Evolutionary conservation across 2,797 vertebrate species (phyloP), one percentile per base, ranked within the genome.

Genomic region (Enteromius radiatus): DNA sequence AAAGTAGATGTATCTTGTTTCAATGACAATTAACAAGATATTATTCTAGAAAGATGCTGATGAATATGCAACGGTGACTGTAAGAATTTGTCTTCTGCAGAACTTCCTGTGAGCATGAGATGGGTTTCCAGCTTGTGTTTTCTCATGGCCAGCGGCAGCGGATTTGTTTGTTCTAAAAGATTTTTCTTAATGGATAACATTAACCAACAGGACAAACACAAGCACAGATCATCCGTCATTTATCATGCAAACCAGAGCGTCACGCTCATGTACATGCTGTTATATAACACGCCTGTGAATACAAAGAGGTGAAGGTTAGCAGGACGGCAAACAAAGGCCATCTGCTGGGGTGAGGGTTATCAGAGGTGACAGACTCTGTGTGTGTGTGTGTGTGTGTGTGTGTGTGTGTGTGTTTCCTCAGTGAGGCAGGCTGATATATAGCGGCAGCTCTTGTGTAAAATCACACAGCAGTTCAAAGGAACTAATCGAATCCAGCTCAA

Each of bases 381-480:
- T 77, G 52, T 69, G 38, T 43, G 68, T 71, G 43, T 21, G 69
- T 73, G 43, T 21, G 68, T 71, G 43, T n/a, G 65, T 41, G 33
- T 41, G 65, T 69, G 67, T 17, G 68, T 71, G 43, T 21, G 69
- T 73, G 43, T 21, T 33, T 47, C 10, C 41, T 36, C 63, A 67
- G 63, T 19, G 63, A 78, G 19, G 63, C 41, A 54, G 21, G 47
- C 64, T 38, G 77, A 79, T 79, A 54, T 28, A 49, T 38, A 69
- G 33, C 12, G 15, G 85, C 85, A 87, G 90, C 69, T 26, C 61
- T 80, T 43, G 26, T 28, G 71, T 75, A 71, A 49, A 68, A 75
- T 41, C 84, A 54, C 80, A 63, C 19, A 63, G 64, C 31, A 33
- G 33, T 68, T 83, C 64, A 56, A 79, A 84, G 47, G 78, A 81